A percentile compares a stretch with the other conserved stretches of the same genome.
phyloP scores from a whole-genome alignment of 2,113 vertebrate genomes.

The Microtus montanus region DNA sequence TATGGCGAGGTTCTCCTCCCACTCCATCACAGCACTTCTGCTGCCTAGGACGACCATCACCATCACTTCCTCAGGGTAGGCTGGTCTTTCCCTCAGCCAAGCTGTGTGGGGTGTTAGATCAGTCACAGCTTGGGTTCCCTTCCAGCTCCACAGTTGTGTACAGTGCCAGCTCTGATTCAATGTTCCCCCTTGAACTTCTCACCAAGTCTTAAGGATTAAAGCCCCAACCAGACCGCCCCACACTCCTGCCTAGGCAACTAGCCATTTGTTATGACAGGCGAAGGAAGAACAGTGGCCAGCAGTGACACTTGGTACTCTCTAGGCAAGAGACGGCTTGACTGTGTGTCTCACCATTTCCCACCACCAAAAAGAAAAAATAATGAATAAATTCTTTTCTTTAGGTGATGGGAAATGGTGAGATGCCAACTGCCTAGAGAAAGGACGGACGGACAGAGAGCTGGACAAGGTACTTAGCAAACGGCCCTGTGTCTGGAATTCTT shows the following conservation, averaged over 20 bases:
- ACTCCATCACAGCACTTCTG: not conserved
- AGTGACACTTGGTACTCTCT: not conserved
- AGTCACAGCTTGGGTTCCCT: not conserved
- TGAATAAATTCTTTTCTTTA: not conserved
- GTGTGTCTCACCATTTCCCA: not conserved
- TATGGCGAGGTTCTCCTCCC: not conserved
- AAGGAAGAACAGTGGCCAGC: not conserved
- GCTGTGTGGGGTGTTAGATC: not conserved
- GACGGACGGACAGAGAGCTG: not conserved
- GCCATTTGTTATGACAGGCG: not conserved
- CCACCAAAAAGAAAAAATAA: too few species aligned
- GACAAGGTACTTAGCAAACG: not conserved
- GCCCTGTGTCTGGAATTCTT: not conserved
- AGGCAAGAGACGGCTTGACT: not conserved
- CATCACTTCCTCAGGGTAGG: not conserved
- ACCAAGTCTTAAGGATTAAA: not conserved
- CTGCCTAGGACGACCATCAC: not conserved
- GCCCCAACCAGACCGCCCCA: not conserved
- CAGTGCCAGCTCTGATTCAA: not conserved
- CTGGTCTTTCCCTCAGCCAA: not conserved
- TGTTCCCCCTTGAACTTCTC: not conserved
- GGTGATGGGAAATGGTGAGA: constrained; percentile 11
- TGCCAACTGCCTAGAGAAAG: not conserved
- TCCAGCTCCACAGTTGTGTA: not conserved
- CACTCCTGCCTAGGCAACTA: not conserved